phyloP scores from a whole-genome alignment of 2,113 vertebrate genomes.

The Cichladusa arquata region DNA sequence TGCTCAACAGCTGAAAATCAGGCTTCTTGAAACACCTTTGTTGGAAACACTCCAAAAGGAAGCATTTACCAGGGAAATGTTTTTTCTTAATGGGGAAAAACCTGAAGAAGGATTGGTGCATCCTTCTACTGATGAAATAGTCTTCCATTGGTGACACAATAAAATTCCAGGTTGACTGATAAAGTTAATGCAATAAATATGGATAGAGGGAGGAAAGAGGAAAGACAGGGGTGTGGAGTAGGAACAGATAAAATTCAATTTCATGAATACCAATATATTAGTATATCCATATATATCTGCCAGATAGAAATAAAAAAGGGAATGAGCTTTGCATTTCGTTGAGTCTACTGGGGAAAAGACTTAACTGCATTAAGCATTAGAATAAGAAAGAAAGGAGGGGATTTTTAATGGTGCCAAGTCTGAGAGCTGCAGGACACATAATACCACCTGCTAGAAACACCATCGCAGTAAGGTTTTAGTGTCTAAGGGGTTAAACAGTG shows the following conservation, averaged over 20 bases:
- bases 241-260: neutral
- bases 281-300: neutral
- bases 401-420: neutral
- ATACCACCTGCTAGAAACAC: neutral
- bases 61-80: neutral
- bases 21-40: neutral
- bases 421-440: neutral
- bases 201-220: neutral
- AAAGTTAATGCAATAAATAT: slow-evolving; percentile 34
- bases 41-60: neutral
- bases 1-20: neutral
- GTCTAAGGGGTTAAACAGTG: neutral
- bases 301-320: neutral
- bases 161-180: slow-evolving; percentile 8
- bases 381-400: neutral
- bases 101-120: neutral
- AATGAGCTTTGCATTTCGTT: neutral
- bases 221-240: neutral
- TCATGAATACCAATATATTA: neutral
- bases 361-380: neutral
- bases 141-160: neutral
- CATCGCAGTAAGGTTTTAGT: neutral
- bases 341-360: neutral
- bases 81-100: neutral
- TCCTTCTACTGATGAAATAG: neutral